Conservation (phyloP, 1,140 invertebrate genomes). For the Papilio xuthus region DNA sequence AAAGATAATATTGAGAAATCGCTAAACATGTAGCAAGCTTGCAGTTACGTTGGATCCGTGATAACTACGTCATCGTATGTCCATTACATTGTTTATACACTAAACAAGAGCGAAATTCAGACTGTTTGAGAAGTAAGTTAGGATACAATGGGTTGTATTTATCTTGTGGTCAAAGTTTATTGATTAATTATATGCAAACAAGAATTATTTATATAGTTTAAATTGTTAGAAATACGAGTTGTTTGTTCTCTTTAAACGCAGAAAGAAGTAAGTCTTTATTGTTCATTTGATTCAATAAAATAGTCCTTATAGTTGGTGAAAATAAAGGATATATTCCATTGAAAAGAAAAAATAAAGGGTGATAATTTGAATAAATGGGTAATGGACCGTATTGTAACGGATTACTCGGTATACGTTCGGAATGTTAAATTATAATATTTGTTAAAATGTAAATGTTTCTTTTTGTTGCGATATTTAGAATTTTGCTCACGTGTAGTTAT, state of each 20-base stretch:
- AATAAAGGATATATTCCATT: neutral
- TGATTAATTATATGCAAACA: no score
- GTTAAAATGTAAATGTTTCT: constrained; percentile 28
- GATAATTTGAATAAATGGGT: constrained; percentile 8
- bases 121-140: no score
- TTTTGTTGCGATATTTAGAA: neutral
- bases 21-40: no score
- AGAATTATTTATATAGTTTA: neutral
- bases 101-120: no score
- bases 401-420: constrained; percentile 6
- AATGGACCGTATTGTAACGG: constrained; percentile 24
- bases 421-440: constrained; percentile 32
- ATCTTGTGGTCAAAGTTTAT: no score
- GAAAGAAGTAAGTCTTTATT: neutral
- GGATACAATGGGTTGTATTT: no score
- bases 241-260: neutral
- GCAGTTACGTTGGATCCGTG: no score
- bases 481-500: constrained; percentile 27
- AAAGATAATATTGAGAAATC: no score
- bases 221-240: neutral
- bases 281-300: neutral
- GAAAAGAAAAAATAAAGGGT: neutral
- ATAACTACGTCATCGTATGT: no score
- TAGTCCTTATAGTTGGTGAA: neutral
- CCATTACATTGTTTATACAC: no score